phyloP scores from a whole-genome alignment of 2,113 vertebrate genomes.

The Megaceryle torquata region DNA sequence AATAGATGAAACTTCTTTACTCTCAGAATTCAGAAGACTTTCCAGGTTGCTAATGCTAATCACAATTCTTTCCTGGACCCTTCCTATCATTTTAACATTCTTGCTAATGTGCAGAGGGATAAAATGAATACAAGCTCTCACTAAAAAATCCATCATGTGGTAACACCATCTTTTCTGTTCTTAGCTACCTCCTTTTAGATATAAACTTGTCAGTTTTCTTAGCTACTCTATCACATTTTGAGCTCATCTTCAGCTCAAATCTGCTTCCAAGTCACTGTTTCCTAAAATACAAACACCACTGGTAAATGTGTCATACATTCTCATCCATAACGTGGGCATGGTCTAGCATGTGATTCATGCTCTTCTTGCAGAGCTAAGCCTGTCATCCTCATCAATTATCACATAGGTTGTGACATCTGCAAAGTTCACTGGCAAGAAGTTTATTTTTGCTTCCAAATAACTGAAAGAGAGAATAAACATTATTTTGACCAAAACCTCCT shows the following conservation, averaged over 20 bases:
- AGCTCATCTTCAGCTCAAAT: constrained; percentile 18
- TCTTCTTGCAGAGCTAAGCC: not conserved
- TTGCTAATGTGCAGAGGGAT: not conserved
- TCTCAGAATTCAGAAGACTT: not conserved
- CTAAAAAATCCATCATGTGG: not conserved
- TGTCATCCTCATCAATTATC: not conserved
- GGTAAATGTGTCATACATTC: constrained; percentile 46
- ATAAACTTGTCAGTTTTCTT: not conserved
- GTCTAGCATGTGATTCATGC: constrained; percentile 47
- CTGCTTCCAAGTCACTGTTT: constrained; percentile 21
- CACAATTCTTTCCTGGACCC: not conserved
- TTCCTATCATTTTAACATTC: not conserved
- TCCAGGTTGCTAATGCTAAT: not conserved
- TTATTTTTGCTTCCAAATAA: not conserved
- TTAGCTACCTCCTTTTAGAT: not conserved
- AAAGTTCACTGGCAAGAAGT: not conserved
- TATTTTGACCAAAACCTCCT: not conserved
- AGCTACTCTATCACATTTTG: not conserved
- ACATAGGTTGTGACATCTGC: not conserved
- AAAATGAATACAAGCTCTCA: not conserved
- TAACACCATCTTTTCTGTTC: not conserved
- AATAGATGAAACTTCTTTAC: not conserved
- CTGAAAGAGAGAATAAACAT: not conserved
- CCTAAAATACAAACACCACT: constrained; percentile 44
- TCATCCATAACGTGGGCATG: constrained; percentile 21